Base-by-base conservation (phyloP, 1,140 invertebrate species). In the Caenorhabditis latens region DNA sequence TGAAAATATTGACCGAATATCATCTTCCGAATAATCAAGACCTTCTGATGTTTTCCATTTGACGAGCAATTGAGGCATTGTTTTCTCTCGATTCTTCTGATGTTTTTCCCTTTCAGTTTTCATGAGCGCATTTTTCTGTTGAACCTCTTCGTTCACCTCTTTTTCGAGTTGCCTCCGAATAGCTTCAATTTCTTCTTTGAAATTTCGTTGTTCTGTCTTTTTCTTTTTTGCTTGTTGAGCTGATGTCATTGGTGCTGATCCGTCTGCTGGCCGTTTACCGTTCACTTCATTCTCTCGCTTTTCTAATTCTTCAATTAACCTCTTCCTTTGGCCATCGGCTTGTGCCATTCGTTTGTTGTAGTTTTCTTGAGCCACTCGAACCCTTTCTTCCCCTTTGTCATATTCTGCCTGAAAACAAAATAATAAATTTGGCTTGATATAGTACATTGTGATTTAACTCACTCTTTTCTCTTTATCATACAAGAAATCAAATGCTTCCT, bases 401-500 rank as follows among this genome's bases (percentile, higher is more conserved):
- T 88, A 88, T 82, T 85, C 87, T 53, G 57, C 55, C 71, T 75
- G 63, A 50, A 84, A 58, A 58, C 13, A 13, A 58, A 58, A 84
- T 21, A 24, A 21, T 24, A 11, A 57, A 16, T 4, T n/a, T n/a
- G n/a, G n/a, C n/a, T n/a, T 32, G 32, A 32, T 32, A 32, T 2
- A 32, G 32, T 32, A 2, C 32, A 32, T 32, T 32, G 32, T 32
- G 32, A 32, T 32, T 32, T 46, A 40, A 84, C 83, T 21, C n/a
- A 57, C 65, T 40, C 83, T 7, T 53, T 53, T 50, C n/a, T 83
- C 46, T 65, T 88, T 88, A 43, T 88, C 83, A 40, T 63, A 84
- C 21, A 88, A n/a, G 21, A 88, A 85, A 19, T 88, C 83, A 67
- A 84, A 88, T 19, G 87, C 87, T 61, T 84, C 87, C 32, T 85